These are phyloP conservation scores for Cremastinae sp. DNA, from an alignment of 2,888 invertebrate species.

Conservation along the genomic window DNA sequence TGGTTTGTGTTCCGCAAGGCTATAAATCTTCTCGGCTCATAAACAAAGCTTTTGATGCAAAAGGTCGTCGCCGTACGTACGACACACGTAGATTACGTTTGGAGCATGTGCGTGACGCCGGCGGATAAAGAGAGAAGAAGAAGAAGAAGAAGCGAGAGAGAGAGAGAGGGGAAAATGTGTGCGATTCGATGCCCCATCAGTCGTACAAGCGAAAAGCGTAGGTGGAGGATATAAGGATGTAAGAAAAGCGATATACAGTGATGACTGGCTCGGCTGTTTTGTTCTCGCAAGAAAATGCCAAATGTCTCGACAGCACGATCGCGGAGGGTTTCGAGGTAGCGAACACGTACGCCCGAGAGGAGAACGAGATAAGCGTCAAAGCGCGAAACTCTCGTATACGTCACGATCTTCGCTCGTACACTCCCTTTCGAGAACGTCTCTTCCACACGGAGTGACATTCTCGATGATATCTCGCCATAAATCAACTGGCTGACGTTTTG, in stretches of 20 bases:
- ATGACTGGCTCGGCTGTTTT: conserved; percentile 33
- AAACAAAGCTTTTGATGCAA: conserved; percentile 79
- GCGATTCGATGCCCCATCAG: conserved; percentile 58
- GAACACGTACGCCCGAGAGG: conserved; percentile 7
- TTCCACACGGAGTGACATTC: conserved; percentile 35
- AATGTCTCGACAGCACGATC: conserved; percentile 62
- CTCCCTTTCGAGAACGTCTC: not conserved
- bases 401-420: conserved; percentile 8
- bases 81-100: conserved; percentile 58
- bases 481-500: conserved; percentile 27
- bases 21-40: conserved; percentile 76
- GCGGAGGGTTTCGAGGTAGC: conserved; percentile 47
- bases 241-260: conserved; percentile 26
- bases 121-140: conserved; percentile 55
- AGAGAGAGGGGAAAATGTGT: conserved; percentile 50
- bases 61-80: conserved; percentile 69
- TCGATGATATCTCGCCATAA: conserved; percentile 30
- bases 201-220: conserved; percentile 46
- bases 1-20: conserved; percentile 66
- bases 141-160: conserved; percentile 40
- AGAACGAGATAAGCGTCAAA: conserved; percentile 21
- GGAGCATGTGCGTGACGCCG: conserved; percentile 79
- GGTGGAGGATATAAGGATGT: conserved; percentile 56
- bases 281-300: conserved; percentile 52
- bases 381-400: conserved; percentile 35